Evolutionary conservation across 2,888 invertebrate genomes (phyloP).

Genomic region (Apotomis betuletana): DNA sequence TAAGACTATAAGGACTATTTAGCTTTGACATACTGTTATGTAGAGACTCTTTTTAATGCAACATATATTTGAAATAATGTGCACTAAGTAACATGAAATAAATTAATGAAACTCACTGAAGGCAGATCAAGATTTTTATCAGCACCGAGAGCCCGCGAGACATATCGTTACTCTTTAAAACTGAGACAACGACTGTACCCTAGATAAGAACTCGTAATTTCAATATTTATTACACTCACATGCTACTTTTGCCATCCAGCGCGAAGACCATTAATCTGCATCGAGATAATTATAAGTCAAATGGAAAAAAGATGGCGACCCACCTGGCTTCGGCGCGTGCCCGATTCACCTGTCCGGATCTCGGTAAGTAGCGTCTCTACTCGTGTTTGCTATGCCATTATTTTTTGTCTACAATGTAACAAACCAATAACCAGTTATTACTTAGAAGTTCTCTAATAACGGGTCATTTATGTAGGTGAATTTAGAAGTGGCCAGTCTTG

Average conservation of each 20-base stretch:
- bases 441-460: conserved; percentile 39
- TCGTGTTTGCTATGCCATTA: conserved; percentile 39
- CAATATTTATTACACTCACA: conserved; percentile 22
- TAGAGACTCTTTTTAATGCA: no score
- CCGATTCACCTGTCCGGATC: conserved; percentile 44
- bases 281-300: conserved; percentile 34
- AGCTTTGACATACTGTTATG: no score
- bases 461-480: conserved; percentile 30
- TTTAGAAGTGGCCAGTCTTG: conserved; percentile 5
- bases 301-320: conserved; percentile 30
- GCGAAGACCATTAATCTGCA: conserved; percentile 36
- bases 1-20: no score
- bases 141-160: no score
- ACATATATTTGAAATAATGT: no score
- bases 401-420: conserved; percentile 38
- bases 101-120: no score
- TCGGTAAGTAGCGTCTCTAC: conserved; percentile 33
- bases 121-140: no score
- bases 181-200: background rate
- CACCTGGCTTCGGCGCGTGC: conserved; percentile 47
- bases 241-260: conserved; percentile 19
- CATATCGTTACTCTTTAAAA: background rate
- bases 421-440: conserved; percentile 38
- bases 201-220: conserved; percentile 15
- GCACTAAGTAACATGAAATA: no score